These are phyloP conservation scores for Falco peregrinus DNA, from an alignment of 2,797 vertebrate species.

Conservation along the genomic window DNA sequence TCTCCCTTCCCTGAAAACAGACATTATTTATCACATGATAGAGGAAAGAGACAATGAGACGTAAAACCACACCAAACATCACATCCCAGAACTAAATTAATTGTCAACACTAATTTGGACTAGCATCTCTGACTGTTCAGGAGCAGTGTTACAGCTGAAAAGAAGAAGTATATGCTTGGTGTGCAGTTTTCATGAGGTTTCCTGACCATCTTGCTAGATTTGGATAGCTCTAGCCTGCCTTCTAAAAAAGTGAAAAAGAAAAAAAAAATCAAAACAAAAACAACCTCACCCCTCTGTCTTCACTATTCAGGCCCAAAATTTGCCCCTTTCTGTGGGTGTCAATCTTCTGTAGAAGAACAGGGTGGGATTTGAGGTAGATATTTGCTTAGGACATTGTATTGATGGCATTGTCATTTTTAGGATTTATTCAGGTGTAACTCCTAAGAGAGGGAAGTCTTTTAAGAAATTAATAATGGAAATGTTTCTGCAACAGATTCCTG, in stretches of 20 bases:
- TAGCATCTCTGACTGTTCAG: background rate
- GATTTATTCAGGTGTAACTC: background rate
- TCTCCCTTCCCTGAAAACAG: conserved; percentile 18
- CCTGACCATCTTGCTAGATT: background rate
- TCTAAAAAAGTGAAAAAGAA: background rate
- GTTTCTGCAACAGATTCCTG: background rate
- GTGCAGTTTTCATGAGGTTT: background rate
- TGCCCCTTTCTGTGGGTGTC: background rate
- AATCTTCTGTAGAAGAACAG: background rate
- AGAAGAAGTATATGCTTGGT: background rate
- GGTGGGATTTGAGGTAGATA: background rate
- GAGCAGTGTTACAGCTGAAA: background rate
- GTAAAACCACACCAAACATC: background rate
- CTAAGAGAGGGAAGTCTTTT: background rate
- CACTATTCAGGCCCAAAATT: background rate
- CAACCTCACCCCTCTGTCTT: fast-evolving
- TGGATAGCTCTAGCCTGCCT: background rate
- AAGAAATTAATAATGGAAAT: background rate
- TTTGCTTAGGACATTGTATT: background rate
- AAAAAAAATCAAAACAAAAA: background rate
- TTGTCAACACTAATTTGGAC: background rate
- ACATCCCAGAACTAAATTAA: background rate
- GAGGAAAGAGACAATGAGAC: background rate
- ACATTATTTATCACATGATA: background rate
- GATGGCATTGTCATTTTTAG: background rate